Conservation (phyloP, 2,797 vertebrate genomes). For the Ciconia nigra region DNA sequence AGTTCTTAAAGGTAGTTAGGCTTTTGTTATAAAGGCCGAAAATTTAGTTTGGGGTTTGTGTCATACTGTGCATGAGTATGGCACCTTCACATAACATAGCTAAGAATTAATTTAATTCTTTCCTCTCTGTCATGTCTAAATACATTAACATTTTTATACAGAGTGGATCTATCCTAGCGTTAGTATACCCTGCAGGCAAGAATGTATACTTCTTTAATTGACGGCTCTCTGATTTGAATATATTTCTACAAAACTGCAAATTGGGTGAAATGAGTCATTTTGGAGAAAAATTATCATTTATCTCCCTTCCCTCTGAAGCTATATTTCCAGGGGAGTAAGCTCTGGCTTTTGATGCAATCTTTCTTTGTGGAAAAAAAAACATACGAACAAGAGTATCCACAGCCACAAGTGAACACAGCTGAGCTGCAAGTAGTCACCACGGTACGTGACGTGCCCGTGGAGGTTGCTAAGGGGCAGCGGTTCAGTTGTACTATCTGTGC, state of each 20-base stretch:
- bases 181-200: background rate
- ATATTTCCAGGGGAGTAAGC: background rate
- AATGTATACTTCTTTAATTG: background rate
- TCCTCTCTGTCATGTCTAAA: background rate
- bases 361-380: background rate
- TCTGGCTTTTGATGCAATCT: background rate
- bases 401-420: background rate
- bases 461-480: background rate
- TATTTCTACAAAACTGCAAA: background rate
- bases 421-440: background rate
- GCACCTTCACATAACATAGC: background rate
- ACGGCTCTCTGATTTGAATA: background rate
- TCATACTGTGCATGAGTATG: background rate
- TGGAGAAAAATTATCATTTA: background rate
- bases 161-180: background rate
- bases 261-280: background rate
- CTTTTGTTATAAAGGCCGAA: background rate
- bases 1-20: background rate
- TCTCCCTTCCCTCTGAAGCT: background rate
- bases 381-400: background rate
- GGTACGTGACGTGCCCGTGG: fast-evolving
- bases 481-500: background rate
- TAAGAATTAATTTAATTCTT: background rate
- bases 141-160: background rate
- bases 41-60: background rate